These are phyloP conservation scores for Mystacides longicornis DNA, from an alignment of 2,888 invertebrate species.

Conservation along the genomic window DNA sequence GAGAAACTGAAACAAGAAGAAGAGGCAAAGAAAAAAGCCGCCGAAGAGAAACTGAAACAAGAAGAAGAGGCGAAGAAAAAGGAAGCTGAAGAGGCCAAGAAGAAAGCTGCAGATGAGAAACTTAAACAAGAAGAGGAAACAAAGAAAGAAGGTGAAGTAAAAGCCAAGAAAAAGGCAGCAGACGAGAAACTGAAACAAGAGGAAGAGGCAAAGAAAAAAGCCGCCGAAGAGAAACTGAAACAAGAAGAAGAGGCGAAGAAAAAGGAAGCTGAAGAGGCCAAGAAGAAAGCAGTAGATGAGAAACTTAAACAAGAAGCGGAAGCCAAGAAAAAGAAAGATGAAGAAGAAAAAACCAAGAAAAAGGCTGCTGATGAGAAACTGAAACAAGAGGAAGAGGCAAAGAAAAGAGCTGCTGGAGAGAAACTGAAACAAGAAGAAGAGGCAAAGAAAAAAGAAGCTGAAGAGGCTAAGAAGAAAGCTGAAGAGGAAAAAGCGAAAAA, in stretches of 20 bases:
- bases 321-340: not conserved
- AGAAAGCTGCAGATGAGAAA: constrained; percentile 19
- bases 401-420: not conserved
- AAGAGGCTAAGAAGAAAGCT: not conserved
- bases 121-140: not conserved
- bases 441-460: not conserved
- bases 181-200: not conserved
- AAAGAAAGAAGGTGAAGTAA: not conserved
- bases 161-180: not conserved
- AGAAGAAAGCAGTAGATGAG: not conserved
- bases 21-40: no score
- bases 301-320: no score
- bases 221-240: not conserved
- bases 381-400: not conserved
- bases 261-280: not conserved
- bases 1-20: no score
- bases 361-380: not conserved
- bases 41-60: constrained; percentile 2
- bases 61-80: not conserved
- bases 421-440: not conserved
- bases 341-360: not conserved
- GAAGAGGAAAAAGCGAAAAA: not conserved
- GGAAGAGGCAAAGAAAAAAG: not conserved
- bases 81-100: constrained; percentile 4
- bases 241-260: not conserved